Evolutionary conservation across 2,113 vertebrate genomes (phyloP).

Genomic region (Odontophorus gujanensis): DNA sequence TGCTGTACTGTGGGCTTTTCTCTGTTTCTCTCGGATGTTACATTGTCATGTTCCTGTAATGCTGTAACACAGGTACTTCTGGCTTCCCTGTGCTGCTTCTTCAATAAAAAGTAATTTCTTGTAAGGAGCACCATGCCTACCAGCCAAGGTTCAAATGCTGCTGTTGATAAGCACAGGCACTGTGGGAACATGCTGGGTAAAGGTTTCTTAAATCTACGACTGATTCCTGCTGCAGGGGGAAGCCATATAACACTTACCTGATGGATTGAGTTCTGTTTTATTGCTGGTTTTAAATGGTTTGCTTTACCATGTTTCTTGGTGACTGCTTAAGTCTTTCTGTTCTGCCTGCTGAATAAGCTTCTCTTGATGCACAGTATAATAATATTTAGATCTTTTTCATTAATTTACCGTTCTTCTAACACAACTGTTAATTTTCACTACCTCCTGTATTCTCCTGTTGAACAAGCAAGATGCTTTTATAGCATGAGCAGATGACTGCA

Average conservation of each 20-base stretch:
- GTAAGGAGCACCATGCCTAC: not conserved
- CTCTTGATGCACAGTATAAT: not conserved
- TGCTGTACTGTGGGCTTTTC: not conserved
- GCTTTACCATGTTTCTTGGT: not conserved
- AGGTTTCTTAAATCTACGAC: not conserved
- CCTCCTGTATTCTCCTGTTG: not conserved
- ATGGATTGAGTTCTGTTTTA: not conserved
- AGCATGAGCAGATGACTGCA: not conserved
- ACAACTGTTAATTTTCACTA: not conserved
- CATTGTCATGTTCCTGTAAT: not conserved
- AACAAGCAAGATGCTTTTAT: not conserved
- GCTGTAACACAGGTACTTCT: not conserved
- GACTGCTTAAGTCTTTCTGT: not conserved
- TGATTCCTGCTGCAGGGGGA: not conserved
- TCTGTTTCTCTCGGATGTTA: not conserved
- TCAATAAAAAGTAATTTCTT: not conserved
- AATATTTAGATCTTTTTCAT: not conserved
- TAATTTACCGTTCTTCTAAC: not conserved
- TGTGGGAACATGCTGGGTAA: not conserved
- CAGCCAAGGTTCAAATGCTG: not conserved
- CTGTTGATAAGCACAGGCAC: not conserved
- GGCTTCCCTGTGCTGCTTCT: not conserved
- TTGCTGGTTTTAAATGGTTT: not conserved
- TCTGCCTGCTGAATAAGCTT: not conserved
- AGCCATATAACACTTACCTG: not conserved